phyloP scores from a whole-genome alignment of 2,888 invertebrate genomes.

The Steromphala cineraria region DNA sequence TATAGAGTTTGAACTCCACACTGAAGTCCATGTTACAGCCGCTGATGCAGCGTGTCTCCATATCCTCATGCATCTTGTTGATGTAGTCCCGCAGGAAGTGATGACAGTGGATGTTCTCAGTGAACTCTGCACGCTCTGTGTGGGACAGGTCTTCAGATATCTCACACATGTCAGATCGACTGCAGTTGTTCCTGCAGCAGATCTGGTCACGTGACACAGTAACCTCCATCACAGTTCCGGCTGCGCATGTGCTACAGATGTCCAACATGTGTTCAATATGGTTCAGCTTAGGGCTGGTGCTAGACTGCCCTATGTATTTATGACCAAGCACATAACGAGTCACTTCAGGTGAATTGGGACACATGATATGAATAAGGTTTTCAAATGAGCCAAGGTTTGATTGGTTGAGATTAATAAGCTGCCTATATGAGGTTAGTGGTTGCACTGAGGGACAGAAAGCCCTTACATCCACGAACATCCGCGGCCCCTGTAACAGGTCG shows the following conservation, averaged over 20 bases:
- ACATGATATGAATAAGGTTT: conserved; percentile 40
- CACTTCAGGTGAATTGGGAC: conserved; percentile 43
- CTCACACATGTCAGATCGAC: not conserved
- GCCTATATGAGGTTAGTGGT: conserved; percentile 35
- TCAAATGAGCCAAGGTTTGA: conserved; percentile 9
- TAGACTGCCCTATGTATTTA: conserved; percentile 25
- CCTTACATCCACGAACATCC: conserved; percentile 26
- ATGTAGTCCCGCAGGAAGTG: conserved; percentile 37
- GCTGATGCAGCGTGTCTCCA: conserved; percentile 31
- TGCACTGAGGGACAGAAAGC: conserved; percentile 43
- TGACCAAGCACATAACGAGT: conserved; percentile 42
- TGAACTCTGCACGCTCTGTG: conserved; percentile 32
- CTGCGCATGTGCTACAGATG: conserved; percentile 43
- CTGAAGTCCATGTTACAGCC: conserved; percentile 39
- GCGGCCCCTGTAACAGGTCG: not conserved
- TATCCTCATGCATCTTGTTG: conserved; percentile 24
- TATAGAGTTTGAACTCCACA: conserved; percentile 36
- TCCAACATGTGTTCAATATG: conserved; percentile 34
- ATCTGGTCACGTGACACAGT: conserved; percentile 35
- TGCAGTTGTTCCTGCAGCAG: conserved; percentile 42
- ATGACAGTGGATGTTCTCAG: conserved; percentile 42
- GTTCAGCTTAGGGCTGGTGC: conserved; percentile 19
- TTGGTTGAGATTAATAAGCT: conserved; percentile 18
- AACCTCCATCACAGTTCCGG: conserved; percentile 33
- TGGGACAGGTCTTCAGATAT: not conserved